A percentile compares a stretch with the other conserved stretches of the same genome.
Conservation (phyloP, 2,113 vertebrate species). For the Brachypteracias leptosomus region DNA sequence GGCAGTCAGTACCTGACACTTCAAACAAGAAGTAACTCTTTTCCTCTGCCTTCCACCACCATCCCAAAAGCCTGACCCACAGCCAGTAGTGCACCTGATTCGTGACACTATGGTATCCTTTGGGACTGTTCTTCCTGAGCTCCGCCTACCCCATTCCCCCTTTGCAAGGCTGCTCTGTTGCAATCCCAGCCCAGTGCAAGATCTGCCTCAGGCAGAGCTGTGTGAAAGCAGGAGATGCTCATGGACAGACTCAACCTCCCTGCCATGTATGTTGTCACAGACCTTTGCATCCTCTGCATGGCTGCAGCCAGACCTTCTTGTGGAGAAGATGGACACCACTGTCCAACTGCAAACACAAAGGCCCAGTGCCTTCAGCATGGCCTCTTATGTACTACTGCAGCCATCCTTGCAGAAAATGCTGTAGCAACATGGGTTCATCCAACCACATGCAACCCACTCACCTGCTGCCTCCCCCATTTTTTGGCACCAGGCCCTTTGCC, state of each 20-base stretch:
- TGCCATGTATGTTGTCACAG: accelerated
- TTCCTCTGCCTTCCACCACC: background rate
- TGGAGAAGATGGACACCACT: background rate
- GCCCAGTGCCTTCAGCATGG: background rate
- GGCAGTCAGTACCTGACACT: background rate
- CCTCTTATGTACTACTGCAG: background rate
- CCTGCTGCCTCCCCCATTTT: background rate
- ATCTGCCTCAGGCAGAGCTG: background rate
- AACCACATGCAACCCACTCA: background rate
- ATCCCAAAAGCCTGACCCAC: background rate
- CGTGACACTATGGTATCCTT: background rate
- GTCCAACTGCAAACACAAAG: accelerated
- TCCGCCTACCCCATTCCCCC: background rate
- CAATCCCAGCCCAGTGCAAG: background rate
- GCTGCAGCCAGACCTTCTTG: background rate
- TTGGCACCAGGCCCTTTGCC: background rate
- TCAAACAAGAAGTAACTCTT: background rate
- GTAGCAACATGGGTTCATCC: background rate
- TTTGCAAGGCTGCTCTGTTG: background rate
- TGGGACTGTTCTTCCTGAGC: background rate
- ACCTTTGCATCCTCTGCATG: background rate
- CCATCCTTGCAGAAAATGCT: background rate
- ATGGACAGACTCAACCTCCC: accelerated
- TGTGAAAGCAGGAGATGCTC: background rate
- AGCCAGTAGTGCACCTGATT: background rate